A percentile compares a stretch with the other conserved stretches of the same genome.
phyloP scores from a whole-genome alignment of 1,140 invertebrate genomes.

The Phortica variegata region DNA sequence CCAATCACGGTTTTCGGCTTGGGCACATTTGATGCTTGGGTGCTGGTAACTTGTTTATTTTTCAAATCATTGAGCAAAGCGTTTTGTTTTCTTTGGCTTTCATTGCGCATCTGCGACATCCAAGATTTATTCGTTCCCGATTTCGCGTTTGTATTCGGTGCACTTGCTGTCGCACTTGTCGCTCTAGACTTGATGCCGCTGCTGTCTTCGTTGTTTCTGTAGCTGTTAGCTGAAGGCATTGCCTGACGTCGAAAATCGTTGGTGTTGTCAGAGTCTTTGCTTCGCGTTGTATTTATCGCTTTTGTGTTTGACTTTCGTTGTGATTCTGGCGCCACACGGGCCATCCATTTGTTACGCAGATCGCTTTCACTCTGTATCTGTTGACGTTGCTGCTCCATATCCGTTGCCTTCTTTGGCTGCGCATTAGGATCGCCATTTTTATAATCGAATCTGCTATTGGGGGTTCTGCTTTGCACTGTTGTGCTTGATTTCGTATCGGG shows the following conservation, averaged over 20 bases:
- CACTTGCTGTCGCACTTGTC: too few species aligned
- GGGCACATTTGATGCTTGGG: too few species aligned
- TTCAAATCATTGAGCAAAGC: too few species aligned
- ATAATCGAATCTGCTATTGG: slow-evolving; percentile 1
- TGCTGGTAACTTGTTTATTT: too few species aligned
- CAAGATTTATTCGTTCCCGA: too few species aligned
- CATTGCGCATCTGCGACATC: too few species aligned
- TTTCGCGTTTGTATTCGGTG: too few species aligned
- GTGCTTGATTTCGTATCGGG: too few species aligned
- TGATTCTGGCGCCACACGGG: slow-evolving; percentile 28
- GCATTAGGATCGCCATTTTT: slow-evolving; percentile 2
- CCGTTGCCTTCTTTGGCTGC: background rate
- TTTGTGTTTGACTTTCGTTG: slow-evolving; percentile 12
- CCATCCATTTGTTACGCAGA: slow-evolving; percentile 38
- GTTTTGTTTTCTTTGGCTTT: too few species aligned
- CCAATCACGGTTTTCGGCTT: too few species aligned
- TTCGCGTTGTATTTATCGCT: background rate
- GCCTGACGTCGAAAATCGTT: too few species aligned
- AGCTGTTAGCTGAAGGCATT: slow-evolving; percentile 1
- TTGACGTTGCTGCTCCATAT: background rate
- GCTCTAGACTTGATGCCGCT: background rate
- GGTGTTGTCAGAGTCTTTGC: background rate
- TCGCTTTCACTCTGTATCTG: slow-evolving; percentile 13
- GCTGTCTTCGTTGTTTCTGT: background rate
- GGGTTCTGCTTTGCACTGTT: background rate